These are phyloP conservation scores for Cheilosia vulpina DNA, from an alignment of 2,888 invertebrate genomes.

Conservation along the genomic window DNA sequence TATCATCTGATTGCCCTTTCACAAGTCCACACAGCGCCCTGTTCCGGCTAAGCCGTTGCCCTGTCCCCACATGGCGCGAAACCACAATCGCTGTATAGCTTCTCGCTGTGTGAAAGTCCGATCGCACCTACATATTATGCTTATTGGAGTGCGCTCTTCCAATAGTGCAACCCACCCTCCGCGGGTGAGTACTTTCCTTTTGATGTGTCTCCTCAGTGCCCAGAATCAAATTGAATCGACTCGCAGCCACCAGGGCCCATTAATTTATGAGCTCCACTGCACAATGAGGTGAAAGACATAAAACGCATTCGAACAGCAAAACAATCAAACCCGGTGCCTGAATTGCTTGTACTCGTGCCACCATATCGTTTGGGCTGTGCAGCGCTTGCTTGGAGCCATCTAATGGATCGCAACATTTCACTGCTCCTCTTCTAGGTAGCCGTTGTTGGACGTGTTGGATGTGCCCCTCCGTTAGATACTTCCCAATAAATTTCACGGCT, in stretches of 20 bases:
- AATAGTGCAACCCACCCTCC: not conserved
- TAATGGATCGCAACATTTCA: conserved; percentile 64
- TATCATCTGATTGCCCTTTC: conserved; percentile 71
- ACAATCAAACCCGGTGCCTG: conserved; percentile 55
- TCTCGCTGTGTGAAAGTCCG: conserved; percentile 58
- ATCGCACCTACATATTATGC: conserved; percentile 1
- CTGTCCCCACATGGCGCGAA: conserved; percentile 19
- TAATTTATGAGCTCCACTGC: conserved; percentile 71
- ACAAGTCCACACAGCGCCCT: conserved; percentile 61
- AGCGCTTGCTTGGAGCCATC: conserved; percentile 29
- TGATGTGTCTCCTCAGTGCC: conserved; percentile 41
- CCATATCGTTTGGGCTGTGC: conserved; percentile 16
- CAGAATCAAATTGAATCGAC: conserved; percentile 46
- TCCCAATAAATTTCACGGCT: conserved; percentile 73
- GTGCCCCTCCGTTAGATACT: conserved; percentile 35
- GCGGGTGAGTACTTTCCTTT: conserved; percentile 50
- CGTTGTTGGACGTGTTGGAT: conserved; percentile 8
- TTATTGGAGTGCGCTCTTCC: not conserved
- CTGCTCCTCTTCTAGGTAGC: not conserved
- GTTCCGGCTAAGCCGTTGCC: conserved; percentile 2
- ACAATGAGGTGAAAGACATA: conserved; percentile 68
- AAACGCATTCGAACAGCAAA: conserved; percentile 63
- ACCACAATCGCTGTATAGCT: conserved; percentile 48
- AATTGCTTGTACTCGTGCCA: conserved; percentile 37
- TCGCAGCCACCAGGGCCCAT: conserved; percentile 30